Conservation (phyloP, 2,888 invertebrate genomes). For the Hypselothyrea guttata region DNA sequence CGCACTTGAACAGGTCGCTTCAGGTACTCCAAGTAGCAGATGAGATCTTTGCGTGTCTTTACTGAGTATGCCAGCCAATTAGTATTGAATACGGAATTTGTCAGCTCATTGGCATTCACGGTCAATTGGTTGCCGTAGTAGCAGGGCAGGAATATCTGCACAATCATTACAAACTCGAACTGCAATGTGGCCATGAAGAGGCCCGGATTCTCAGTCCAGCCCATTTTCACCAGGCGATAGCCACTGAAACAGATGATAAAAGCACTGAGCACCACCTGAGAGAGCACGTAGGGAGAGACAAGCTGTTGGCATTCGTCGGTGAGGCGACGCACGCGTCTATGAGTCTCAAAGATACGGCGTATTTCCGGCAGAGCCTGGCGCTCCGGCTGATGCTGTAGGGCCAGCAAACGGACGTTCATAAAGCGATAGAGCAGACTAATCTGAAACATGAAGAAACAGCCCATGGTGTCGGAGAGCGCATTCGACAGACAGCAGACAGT, state of each 20-base stretch:
- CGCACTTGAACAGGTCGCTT: slow-evolving; percentile 67
- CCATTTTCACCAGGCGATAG: slow-evolving; percentile 67
- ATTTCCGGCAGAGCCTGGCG: slow-evolving; percentile 31
- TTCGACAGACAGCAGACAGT: slow-evolving; percentile 58
- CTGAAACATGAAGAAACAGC: slow-evolving; percentile 75
- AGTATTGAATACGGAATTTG: slow-evolving; percentile 64
- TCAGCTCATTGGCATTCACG: slow-evolving; percentile 58
- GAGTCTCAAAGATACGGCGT: slow-evolving; percentile 37
- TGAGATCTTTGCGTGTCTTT: slow-evolving; percentile 62
- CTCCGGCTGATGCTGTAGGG: slow-evolving; percentile 30
- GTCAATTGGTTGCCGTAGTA: slow-evolving; percentile 77
- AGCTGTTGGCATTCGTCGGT: slow-evolving; percentile 52
- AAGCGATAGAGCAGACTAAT: slow-evolving; percentile 61
- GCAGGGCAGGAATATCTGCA: slow-evolving; percentile 79
- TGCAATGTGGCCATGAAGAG: slow-evolving; percentile 58
- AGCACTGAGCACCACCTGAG: slow-evolving; percentile 72
- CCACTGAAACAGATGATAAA: slow-evolving; percentile 75
- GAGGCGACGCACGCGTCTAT: slow-evolving; percentile 27
- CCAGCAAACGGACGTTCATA: slow-evolving; percentile 62
- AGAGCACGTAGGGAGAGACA: slow-evolving; percentile 63
- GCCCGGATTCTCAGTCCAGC: slow-evolving; percentile 44
- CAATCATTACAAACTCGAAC: slow-evolving; percentile 66
- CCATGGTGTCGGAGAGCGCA: slow-evolving; percentile 65
- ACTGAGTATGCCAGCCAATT: slow-evolving; percentile 69
- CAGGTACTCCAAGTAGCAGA: slow-evolving; percentile 72